phyloP scores from a whole-genome alignment of 2,888 invertebrate species.

The Acleris laterana region DNA sequence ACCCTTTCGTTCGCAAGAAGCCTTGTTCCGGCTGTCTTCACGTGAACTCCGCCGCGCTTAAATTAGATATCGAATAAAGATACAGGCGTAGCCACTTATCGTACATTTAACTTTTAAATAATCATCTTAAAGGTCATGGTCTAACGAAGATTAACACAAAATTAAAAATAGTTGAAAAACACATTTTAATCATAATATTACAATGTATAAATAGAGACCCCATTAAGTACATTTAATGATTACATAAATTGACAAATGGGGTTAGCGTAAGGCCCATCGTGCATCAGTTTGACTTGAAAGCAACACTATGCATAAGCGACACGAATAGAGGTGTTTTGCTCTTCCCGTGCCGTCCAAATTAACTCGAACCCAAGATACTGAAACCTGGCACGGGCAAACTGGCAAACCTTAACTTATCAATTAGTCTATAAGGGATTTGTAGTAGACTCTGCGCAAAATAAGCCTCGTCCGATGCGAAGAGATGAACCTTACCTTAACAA shows the following conservation, averaged over 20 bases:
- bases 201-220: conserved; percentile 7
- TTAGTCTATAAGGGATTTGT: too few species aligned
- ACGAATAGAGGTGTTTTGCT: too few species aligned
- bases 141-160: conserved; percentile 15
- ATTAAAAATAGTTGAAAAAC: conserved; percentile 12
- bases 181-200: conserved; percentile 9
- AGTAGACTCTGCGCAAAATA: too few species aligned
- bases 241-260: conserved; percentile 29
- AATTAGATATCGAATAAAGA: neutral
- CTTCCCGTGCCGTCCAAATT: too few species aligned
- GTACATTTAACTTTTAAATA: conserved; percentile 3
- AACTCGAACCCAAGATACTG: too few species aligned
- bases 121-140: conserved; percentile 17
- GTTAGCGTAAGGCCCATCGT: neutral
- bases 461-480: too few species aligned
- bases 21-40: conserved; percentile 2
- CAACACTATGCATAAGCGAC: too few species aligned
- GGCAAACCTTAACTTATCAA: too few species aligned
- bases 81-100: neutral
- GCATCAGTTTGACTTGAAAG: too few species aligned
- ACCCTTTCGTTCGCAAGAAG: conserved; percentile 17
- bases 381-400: too few species aligned
- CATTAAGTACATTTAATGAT: conserved; percentile 23
- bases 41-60: neutral
- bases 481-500: neutral